A percentile compares a stretch with the other conserved stretches of the same genome.
These are phyloP conservation scores for Cyclopterus lumpus DNA, from an alignment of 2,797 vertebrate species.

Conservation along the genomic window DNA sequence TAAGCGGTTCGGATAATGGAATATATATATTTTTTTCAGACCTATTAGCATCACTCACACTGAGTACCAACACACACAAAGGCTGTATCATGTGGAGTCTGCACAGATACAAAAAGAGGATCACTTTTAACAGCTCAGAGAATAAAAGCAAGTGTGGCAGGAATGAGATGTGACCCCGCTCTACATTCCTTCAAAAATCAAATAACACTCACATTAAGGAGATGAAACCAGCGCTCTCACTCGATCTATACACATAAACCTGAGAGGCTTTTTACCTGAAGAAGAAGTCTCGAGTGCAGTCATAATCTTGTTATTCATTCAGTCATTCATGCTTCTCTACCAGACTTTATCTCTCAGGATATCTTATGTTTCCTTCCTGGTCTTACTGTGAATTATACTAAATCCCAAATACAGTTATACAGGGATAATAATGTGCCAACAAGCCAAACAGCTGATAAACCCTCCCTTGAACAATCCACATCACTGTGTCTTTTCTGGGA, in stretches of 20 bases:
- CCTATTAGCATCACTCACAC: neutral
- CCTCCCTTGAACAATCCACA: constrained; percentile 31
- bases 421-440: constrained; percentile 40
- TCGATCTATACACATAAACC: constrained; percentile 34
- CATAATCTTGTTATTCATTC: constrained; percentile 40
- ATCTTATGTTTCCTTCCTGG: constrained; percentile 20
- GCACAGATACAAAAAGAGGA: constrained; percentile 17
- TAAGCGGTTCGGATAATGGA: no score
- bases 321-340: constrained; percentile 22
- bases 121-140: constrained; percentile 47
- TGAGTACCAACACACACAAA: neutral
- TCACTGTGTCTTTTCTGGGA: constrained; percentile 42
- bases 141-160: constrained; percentile 47
- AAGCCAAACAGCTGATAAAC: constrained; percentile 48
- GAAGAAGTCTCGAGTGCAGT: constrained; percentile 21
- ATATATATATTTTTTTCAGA: constrained; percentile 3
- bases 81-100: neutral
- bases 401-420: constrained; percentile 25
- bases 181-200: constrained; percentile 23
- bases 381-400: constrained; percentile 7
- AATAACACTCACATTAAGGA: constrained; percentile 43
- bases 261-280: constrained; percentile 37
- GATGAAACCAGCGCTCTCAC: constrained; percentile 28
- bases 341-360: constrained; percentile 1
- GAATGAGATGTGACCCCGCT: constrained; percentile 52